Base-by-base conservation (phyloP, 2,888 invertebrate species). In the Chloromyia formosa region DNA sequence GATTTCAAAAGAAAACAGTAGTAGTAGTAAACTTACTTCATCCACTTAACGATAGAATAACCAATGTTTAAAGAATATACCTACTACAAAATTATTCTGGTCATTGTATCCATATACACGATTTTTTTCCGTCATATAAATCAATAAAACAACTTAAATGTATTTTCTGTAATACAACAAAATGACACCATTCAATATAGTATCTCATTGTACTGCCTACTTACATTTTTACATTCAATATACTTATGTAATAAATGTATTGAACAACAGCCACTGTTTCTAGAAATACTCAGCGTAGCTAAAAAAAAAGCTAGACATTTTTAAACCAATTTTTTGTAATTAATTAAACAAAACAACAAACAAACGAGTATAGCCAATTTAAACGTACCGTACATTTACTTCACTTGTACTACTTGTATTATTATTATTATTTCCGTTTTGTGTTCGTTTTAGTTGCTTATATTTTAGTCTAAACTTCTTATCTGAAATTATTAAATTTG, bases 51-150 rank as follows among this genome's bases (percentile, higher is more conserved):
- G 1, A 35, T 35, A 35, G 27, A 49, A 45, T 10, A 18, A 49
- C 49, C 66, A 10, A 45, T 22, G 45, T 18, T 18, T 9, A 42
- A 9, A 2, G 18, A 42, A n/a, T 16, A 54, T 22, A 27, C 16
- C 14, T 35, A 69, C 1, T 18, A 35, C n/a, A 69, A 69, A 35
- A 54, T 27, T 20, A 69, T 58, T 71, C 71, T 71, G 40, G 56
- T 71, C 71, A 71, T 71, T 71, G 71, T 45, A 42, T 42, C 12
- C 42, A 42, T n/a, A n/a, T n/a, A n/a, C n/a, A n/a, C n/a, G n/a
- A n/a, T n/a, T n/a, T n/a, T n/a, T n/a, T n/a, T n/a, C n/a, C n/a
- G n/a, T n/a, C n/a, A n/a, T n/a, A n/a, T n/a, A 35, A 60, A 27
- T 22, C 9, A n/a, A 12, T 9, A 27, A 60, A 60, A 23, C 23